Conservation (phyloP, 2,113 vertebrate species). For the Noctilio leporinus region DNA sequence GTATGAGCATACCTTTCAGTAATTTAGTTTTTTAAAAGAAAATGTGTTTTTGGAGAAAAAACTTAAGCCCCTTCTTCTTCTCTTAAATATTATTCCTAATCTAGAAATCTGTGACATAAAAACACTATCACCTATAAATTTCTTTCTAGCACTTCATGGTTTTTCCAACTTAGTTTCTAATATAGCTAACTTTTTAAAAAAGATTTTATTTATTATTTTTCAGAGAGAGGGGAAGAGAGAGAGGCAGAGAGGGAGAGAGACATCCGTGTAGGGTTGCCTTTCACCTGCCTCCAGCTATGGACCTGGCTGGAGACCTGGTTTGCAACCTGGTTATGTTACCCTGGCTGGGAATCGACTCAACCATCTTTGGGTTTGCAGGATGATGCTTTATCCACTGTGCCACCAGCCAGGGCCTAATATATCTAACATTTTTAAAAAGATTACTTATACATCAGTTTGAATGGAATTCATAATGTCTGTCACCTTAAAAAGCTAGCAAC, state of each 20-base stretch:
- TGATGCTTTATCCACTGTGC: too few species aligned
- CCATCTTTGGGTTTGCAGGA: too few species aligned
- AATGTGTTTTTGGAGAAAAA: neutral
- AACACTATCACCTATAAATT: neutral
- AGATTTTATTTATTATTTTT: too few species aligned
- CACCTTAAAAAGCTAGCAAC: neutral
- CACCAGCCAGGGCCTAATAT: too few species aligned
- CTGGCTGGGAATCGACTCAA: too few species aligned
- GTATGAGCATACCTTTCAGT: neutral
- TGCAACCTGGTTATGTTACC: too few species aligned
- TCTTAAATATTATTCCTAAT: neutral
- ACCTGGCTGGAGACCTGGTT: too few species aligned
- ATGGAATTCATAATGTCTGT: neutral
- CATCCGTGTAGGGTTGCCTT: too few species aligned
- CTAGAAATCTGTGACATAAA: neutral
- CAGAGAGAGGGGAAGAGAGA: too few species aligned
- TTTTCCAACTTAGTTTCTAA: neutral
- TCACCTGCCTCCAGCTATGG: too few species aligned
- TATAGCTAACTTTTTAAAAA: neutral
- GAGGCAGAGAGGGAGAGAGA: too few species aligned
- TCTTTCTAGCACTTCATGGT: neutral
- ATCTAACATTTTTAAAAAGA: too few species aligned
- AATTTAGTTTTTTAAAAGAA: conserved; percentile 5
- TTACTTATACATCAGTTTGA: neutral
- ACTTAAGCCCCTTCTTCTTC: neutral